A percentile compares a stretch with the other conserved stretches of the same genome.
These are phyloP conservation scores for Siderastrea siderea DNA, from an alignment of 92 coral and sea anemone genomes.

Conservation along the genomic window DNA sequence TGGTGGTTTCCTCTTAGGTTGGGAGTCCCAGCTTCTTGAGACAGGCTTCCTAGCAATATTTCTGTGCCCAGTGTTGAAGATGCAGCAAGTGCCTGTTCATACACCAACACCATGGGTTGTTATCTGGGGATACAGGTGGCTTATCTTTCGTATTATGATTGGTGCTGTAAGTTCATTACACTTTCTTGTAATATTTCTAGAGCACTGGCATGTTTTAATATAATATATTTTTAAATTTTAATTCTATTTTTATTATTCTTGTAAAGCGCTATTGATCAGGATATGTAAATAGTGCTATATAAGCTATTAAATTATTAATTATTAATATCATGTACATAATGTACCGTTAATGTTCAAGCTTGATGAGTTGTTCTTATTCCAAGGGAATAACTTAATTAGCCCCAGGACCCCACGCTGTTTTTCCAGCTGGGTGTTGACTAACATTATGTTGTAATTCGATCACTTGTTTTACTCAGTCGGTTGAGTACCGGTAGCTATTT, in stretches of 20 bases:
- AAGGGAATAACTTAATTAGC: no score
- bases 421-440: neutral
- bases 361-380: no score
- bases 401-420: neutral
- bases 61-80: constrained; percentile 89
- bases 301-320: neutral
- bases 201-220: neutral
- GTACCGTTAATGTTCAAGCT: no score
- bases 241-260: neutral
- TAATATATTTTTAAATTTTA: no score
- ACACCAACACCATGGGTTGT: constrained; percentile 97
- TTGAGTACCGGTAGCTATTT: neutral
- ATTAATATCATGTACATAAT: neutral
- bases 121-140: constrained; percentile 97
- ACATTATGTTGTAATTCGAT: neutral
- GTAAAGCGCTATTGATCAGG: no score
- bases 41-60: constrained; percentile 97
- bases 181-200: neutral
- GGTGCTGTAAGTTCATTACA: constrained; percentile 90
- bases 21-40: constrained; percentile 99
- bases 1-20: constrained; percentile 64
- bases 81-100: constrained; percentile 82
- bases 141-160: constrained; percentile 96
- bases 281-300: no score
- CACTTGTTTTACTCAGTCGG: neutral